phyloP scores from a whole-genome alignment of 2,888 invertebrate species.

The Troides oblongomaculatus region DNA sequence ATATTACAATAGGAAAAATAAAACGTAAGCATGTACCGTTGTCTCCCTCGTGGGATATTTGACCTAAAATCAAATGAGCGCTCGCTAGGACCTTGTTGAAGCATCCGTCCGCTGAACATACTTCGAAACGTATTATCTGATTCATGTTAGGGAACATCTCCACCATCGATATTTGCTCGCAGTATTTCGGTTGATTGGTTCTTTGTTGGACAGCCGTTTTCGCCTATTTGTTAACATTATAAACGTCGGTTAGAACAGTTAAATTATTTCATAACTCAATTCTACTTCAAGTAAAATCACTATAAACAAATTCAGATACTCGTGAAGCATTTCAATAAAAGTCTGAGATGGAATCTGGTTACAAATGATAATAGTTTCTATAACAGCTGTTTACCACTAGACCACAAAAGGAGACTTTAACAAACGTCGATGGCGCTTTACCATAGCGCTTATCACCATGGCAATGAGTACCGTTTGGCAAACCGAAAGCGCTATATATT shows the following conservation, averaged over 20 bases:
- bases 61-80: slow-evolving; percentile 46
- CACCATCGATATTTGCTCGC: slow-evolving; percentile 87
- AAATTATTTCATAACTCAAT: neutral
- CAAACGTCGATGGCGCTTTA: slow-evolving; percentile 57
- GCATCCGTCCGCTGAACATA: slow-evolving; percentile 68
- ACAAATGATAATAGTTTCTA: neutral
- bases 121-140: slow-evolving; percentile 85
- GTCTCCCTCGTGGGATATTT: slow-evolving; percentile 64
- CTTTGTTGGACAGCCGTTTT: slow-evolving; percentile 82
- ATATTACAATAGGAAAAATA: neutral
- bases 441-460: slow-evolving; percentile 44
- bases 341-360: neutral
- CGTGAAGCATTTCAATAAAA: no score
- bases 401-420: slow-evolving; percentile 60
- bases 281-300: no score
- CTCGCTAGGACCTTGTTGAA: slow-evolving; percentile 59
- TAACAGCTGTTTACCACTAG: slow-evolving; percentile 49
- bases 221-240: slow-evolving; percentile 65
- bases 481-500: slow-evolving; percentile 74
- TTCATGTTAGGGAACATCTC: slow-evolving; percentile 91
- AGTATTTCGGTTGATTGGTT: slow-evolving; percentile 84
- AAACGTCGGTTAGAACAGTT: neutral
- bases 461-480: slow-evolving; percentile 45
- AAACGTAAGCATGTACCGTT: slow-evolving; percentile 47
- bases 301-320: no score